Base-by-base conservation (phyloP, 2,888 invertebrate species). In the Eretmocerus hayati region DNA sequence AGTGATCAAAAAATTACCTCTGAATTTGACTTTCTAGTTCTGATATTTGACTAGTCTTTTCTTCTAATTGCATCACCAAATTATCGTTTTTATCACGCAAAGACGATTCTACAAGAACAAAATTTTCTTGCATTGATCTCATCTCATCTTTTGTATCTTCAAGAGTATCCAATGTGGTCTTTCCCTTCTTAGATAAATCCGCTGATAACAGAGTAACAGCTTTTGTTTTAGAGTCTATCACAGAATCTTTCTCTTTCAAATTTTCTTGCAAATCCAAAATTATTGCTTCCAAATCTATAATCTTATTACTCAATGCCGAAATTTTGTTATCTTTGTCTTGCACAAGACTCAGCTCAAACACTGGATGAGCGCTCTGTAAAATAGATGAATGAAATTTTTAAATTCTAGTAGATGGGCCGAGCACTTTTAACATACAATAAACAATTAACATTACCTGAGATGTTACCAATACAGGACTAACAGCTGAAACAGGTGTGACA, bases 221-320 rank as follows among this genome's bases (percentile, higher is more conserved):
- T 73, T 83, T 83, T 60, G 87, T 87, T 66, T 88, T 79, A 5
- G 88, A 83, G 69, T 85, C 83, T 62, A 90, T 85, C 42, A 90
- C 85, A 62, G 85, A 84, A 71, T 89, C 87, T 68, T 90, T 87
- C 71, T 90, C 87, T 62, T 81, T 83, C 4, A 90, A 75, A 70
- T 83, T 83, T 66, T 90, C 91, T 71, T 90, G 87, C 42, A 87
- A 75, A 68, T 93, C 92, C 55, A 91, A 71, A 40, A 91, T 80
- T 52, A 78, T 79, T 8, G 81, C 80, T 71, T 90, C 89, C 66
- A 87, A 75, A 60, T 85, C 84, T 58, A 83, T 76, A n/a, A 87
- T 77, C 65, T 80, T 80, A 56, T 77, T 80, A 62, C 78, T 77
- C 50, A 90, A 73, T 61, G 87, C 84, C 31, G 77, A 64, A 48